phyloP scores from a whole-genome alignment of 1,140 invertebrate genomes.

The Scaptomyza hsui region DNA sequence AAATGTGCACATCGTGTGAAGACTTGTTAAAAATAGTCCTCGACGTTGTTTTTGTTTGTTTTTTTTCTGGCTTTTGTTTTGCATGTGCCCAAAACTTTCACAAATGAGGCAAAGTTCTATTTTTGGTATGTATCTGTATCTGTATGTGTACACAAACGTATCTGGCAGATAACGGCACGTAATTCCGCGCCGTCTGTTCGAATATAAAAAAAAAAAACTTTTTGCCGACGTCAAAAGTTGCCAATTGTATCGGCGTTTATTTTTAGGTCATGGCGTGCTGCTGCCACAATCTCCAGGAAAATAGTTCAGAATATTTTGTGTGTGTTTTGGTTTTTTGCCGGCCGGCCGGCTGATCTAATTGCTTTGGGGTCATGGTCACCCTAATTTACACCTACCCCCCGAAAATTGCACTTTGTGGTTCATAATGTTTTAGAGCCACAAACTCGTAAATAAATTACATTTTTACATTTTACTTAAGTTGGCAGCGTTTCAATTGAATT shows the following conservation, averaged over 20 bases:
- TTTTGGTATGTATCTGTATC: constrained; percentile 47
- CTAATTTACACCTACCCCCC: constrained; percentile 8
- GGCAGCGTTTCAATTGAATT: constrained; percentile 42
- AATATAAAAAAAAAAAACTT: constrained; percentile 44
- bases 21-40: constrained; percentile 68
- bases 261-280: constrained; percentile 76
- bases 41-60: constrained; percentile 4
- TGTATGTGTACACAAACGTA: constrained; percentile 26
- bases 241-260: constrained; percentile 59
- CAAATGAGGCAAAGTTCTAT: constrained; percentile 81
- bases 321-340: constrained; percentile 27
- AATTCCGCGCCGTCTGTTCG: constrained; percentile 64
- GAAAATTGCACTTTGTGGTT: constrained; percentile 27
- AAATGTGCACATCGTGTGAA: constrained; percentile 56
- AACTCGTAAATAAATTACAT: constrained; percentile 19
- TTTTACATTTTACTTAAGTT: constrained; percentile 28
- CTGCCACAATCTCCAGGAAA: constrained; percentile 12
- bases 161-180: constrained; percentile 58
- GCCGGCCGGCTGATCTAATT: constrained; percentile 13
- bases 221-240: constrained; percentile 63
- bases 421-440: background rate
- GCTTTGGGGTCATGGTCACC: constrained; percentile 33
- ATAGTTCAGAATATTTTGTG: constrained; percentile 27
- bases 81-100: constrained; percentile 62
- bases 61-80: constrained; percentile 58